Base-by-base conservation (phyloP, 2,888 invertebrate species). In the Nymphalis c-album region DNA sequence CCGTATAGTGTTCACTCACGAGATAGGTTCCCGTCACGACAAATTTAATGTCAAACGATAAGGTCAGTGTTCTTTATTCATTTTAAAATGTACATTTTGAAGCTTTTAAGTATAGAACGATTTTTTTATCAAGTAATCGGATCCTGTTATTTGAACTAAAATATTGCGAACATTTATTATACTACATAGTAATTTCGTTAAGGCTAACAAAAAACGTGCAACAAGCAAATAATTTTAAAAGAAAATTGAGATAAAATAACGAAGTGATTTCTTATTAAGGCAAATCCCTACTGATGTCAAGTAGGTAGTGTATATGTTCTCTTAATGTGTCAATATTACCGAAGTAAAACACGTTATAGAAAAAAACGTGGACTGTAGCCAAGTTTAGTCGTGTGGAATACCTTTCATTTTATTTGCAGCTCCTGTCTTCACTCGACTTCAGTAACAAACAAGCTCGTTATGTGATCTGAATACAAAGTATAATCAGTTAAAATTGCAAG, bases 361-460 rank as follows among this genome's bases (percentile, higher is more conserved):
- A 87, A 84, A 83, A 82, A 83, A 78, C 78, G 84, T 88, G 88
- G 86, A 86, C 77, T 73, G 65, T 71, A 73, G 90, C 90, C 89
- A 90, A 89, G 81, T 78, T 79, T 79, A 74, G 80, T 75, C 75
- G 73, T 71, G 73, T 72, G 73, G 74, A 72, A 75, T 75, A 79
- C 83, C 80, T 82, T 82, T 84, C 85, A 83, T 85, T 87, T 84
- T 80, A 83, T 84, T 83, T 84, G 81, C 82, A 80, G 82, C 81
- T 84, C 86, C 87, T 86, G 86, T 85, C 85, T 86, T 86, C 85
- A 85, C 86, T 88, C 85, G 85, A 83, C 87, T 85, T 86, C 85
- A 85, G 79, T 78, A 82, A 82, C 87, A 90, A 89, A 89, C 87
- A 86, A 85, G 81, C 84, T 81, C 80, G 80, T 78, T 83, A 76